Base-by-base conservation (phyloP, 2,888 invertebrate species). In the Sussaba pulchella region DNA sequence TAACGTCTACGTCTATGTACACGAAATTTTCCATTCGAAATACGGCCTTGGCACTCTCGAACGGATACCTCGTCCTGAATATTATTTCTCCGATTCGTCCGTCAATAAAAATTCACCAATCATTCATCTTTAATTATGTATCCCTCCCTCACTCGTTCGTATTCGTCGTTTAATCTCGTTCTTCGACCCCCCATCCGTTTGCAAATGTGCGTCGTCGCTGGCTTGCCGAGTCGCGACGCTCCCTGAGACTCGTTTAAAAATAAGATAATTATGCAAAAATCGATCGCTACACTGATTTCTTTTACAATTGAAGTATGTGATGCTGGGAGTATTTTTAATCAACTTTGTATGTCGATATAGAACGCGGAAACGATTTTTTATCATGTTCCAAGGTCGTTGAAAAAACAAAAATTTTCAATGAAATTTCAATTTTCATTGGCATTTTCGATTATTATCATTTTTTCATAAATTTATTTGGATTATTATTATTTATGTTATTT, bases 121-220 rank as follows among this genome's bases (percentile, higher is more conserved):
- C 57, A 47, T 45, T 26, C 4, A 52, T n/a, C 14, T 54, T 0
- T 43, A 54, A 17, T 57, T 43, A n/a, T 41, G 8, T n/a, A 12
- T 70, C 14, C 14, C 4, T 31, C 31, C 31, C 41, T 63, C 21
- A 4, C 14, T 3, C 10, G 14, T 12, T 8, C 12, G 10, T 31
- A 39, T 31, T 45, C 12, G 26, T 67, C 21, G 12, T 24, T 57
- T 26, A 9, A 17, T 54, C 52, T 52, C 17, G 36, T 6, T 21
- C 43, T 45, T 71, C n/a, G n/a, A n/a, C n/a, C n/a, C n/a, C n/a
- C 43, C 17, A 52, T 75, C 43, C 21, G 9, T 50, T 47, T 39
- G 43, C 45, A 80, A 72, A 80, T 80, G 72, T 72, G 72, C 26
- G 43, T 6, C n/a, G n/a, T n/a, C n/a, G n/a, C n/a, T n/a, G n/a